Evolutionary conservation across 1,140 invertebrate genomes (phyloP).

Genomic region (Eurosta solidaginis): DNA sequence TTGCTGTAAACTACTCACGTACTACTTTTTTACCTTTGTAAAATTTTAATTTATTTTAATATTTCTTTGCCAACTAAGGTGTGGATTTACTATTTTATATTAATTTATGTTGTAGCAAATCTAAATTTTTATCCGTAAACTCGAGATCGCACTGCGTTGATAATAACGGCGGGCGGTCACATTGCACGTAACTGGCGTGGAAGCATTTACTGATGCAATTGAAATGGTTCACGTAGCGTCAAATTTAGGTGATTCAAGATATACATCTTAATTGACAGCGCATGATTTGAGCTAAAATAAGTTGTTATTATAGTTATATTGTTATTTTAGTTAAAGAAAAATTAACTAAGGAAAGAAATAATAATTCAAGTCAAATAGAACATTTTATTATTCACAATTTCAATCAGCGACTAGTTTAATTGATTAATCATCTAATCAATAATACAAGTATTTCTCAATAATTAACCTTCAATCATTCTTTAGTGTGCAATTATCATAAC

Average conservation of each 20-base stretch:
- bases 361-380: too few relatives aligned
- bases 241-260: background rate
- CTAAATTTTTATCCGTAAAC: slow-evolving; percentile 18
- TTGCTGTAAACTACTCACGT: too few relatives aligned
- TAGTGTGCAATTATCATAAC: too few relatives aligned
- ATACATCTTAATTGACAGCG: background rate
- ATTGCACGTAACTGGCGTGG: background rate
- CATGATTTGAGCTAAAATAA: too few relatives aligned
- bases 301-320: too few relatives aligned
- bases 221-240: background rate
- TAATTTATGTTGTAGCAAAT: slow-evolving; percentile 8
- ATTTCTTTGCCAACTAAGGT: background rate
- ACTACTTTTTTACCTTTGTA: background rate
- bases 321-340: too few relatives aligned
- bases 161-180: background rate
- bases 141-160: background rate
- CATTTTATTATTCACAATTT: too few relatives aligned
- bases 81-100: slow-evolving; percentile 28
- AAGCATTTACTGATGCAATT: background rate
- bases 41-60: background rate
- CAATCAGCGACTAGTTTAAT: too few relatives aligned
- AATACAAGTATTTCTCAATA: too few relatives aligned
- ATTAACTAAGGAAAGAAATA: too few relatives aligned
- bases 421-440: too few relatives aligned
- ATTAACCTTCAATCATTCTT: too few relatives aligned